Evolutionary conservation across 2,113 vertebrate genomes (phyloP).

Genomic region (Pluvianellus socialis): DNA sequence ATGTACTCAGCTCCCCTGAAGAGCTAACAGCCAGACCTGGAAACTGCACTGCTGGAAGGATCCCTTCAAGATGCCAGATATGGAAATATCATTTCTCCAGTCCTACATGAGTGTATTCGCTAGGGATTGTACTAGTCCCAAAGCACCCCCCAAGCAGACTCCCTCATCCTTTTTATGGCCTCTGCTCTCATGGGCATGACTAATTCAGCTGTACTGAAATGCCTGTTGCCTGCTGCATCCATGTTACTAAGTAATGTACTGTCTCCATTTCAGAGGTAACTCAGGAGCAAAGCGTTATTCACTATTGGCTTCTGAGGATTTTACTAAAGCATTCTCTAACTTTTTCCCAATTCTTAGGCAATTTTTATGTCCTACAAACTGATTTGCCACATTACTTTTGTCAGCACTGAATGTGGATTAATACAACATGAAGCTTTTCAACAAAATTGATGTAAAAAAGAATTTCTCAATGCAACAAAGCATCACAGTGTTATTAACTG

Average conservation of each 20-base stretch:
- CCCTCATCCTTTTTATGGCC: background rate
- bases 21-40: background rate
- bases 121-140: background rate
- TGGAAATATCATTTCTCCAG: background rate
- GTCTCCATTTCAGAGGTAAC: background rate
- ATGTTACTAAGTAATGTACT: background rate
- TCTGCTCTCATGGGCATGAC: background rate
- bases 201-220: background rate
- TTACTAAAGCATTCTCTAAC: background rate
- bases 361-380: background rate
- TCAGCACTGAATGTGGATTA: background rate
- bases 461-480: background rate
- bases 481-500: background rate
- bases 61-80: background rate
- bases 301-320: background rate
- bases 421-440: background rate
- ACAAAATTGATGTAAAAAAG: background rate
- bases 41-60: background rate
- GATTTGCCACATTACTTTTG: background rate
- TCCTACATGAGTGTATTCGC: background rate
- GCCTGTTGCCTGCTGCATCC: background rate
- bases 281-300: background rate
- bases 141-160: background rate
- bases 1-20: background rate
- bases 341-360: background rate